Evolutionary conservation across 1,140 invertebrate species (phyloP), one percentile per base, ranked within the genome.

Genomic region (Drosophila ohnishii): DNA sequence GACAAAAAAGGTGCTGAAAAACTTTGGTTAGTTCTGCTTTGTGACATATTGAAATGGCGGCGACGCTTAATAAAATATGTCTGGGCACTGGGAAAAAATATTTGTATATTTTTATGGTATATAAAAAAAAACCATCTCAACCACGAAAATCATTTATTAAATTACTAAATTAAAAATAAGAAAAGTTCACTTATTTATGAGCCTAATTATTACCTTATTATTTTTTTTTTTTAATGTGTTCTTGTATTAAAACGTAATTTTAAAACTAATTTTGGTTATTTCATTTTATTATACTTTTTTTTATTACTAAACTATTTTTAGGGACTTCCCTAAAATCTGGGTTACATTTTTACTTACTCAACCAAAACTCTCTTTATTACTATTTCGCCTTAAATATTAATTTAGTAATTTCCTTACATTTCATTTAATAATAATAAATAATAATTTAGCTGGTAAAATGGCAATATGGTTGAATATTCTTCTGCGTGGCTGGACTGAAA

Each of bases 401-500:
- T 50, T 3, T 7, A 8, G 1, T 19, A 13, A 13, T 51, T 22
- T 22, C 5, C 50, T 34, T 19, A 34, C 30, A 34, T 34, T 34
- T 13, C 32, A 25, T 56, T 25, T 7, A 37, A 10, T 11, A n/a
- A 48, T 2, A 25, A 48, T 28, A 48, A 25, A 37, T 3, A 37
- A 37, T 56, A 56, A 56, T n/a, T 39, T 7, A 40, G 13, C n/a
- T 25, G 16, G 19, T 13, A 35, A 42, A 75, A 37, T 14, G 25
- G 5, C 16, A 53, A 57, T 47, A 40, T 58, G 35, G 3, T 42
- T 14, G 14, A 16, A 37, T 35, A 37, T 45, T 45, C 58, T 39
- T 77, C 56, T 66, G 50, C 48, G n/a, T 11, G 60, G 16, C 14
- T 28, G 30, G 4, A n/a, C 34, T 22, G 7, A 48, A 39, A 40